A percentile compares a stretch with the other conserved stretches of the same genome.
Evolutionary conservation across 2,797 vertebrate species (phyloP).

Genomic region (Acanthiza pusilla): DNA sequence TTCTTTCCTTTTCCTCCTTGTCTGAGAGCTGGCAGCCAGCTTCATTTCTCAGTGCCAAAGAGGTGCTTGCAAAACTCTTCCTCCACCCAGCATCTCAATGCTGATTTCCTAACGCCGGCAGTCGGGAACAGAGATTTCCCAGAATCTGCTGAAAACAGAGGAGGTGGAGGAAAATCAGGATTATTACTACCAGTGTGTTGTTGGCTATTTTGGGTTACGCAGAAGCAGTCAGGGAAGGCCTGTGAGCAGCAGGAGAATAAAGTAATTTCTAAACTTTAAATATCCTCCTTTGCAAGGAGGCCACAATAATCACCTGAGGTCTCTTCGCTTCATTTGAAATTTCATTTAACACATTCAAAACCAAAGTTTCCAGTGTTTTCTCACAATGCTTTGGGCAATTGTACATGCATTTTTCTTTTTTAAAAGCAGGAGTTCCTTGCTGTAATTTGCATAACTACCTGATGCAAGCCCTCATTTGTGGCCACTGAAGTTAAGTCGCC

Average conservation of each 20-base stretch:
- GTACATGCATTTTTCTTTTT: not conserved
- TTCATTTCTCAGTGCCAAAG: not conserved
- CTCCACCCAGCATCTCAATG: not conserved
- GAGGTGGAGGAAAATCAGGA: not conserved
- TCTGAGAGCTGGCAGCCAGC: not conserved
- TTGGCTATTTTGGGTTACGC: not conserved
- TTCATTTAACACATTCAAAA: too few species aligned
- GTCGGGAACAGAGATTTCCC: not conserved
- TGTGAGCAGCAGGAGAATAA: not conserved
- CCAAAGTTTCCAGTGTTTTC: not conserved
- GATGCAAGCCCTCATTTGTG: not conserved
- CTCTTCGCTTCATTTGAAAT: not conserved
- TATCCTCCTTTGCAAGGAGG: not conserved
- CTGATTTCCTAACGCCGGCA: not conserved
- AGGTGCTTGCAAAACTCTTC: not conserved
- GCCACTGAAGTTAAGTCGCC: not conserved
- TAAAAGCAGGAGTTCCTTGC: not conserved
- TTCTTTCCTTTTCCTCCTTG: slow-evolving; percentile 2
- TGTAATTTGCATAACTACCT: not conserved
- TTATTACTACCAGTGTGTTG: not conserved
- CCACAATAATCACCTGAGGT: not conserved
- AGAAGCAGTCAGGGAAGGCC: not conserved
- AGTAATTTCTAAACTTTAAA: not conserved
- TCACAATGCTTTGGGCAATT: not conserved
- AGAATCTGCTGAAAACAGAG: not conserved